Conservation (phyloP, 2,888 invertebrate species). For the Leucoma salicis region DNA sequence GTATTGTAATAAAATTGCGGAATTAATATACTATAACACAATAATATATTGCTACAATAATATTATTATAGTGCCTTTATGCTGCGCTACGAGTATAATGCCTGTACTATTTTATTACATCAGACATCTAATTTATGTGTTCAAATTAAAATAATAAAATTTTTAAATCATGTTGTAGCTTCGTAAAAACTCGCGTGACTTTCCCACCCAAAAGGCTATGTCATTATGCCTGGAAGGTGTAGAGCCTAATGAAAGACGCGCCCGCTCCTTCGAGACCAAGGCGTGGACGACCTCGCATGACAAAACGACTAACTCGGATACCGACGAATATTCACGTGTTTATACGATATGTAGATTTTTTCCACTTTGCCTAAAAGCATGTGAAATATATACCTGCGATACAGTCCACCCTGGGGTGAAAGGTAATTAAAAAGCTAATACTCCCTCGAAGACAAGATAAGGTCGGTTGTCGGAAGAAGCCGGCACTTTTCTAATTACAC, state of each 20-base stretch:
- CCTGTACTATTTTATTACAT: too few species aligned
- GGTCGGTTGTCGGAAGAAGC: constrained; percentile 74
- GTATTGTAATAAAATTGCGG: too few species aligned
- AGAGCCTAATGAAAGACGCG: constrained; percentile 75
- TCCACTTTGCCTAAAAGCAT: too few species aligned
- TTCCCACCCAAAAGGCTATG: constrained; percentile 68
- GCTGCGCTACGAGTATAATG: too few species aligned
- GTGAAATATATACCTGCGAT: not conserved
- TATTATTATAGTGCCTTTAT: too few species aligned
- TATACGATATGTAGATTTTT: not conserved
- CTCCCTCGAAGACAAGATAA: constrained; percentile 79
- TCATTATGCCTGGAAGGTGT: constrained; percentile 68
- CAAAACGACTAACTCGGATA: constrained; percentile 31
- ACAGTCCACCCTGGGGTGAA: constrained; percentile 41
- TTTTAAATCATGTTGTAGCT: constrained; percentile 14
- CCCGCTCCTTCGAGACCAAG: constrained; percentile 75
- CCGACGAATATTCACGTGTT: constrained; percentile 5
- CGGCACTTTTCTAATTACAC: constrained; percentile 77
- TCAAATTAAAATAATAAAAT: constrained; percentile 13
- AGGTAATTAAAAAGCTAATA: constrained; percentile 76
- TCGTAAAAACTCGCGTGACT: constrained; percentile 67
- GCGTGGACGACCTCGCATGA: constrained; percentile 59
- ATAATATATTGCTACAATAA: too few species aligned
- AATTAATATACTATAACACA: too few species aligned
- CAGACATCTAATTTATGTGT: not conserved